phyloP scores from a whole-genome alignment of 2,888 invertebrate genomes.

The Papilio demoleus region DNA sequence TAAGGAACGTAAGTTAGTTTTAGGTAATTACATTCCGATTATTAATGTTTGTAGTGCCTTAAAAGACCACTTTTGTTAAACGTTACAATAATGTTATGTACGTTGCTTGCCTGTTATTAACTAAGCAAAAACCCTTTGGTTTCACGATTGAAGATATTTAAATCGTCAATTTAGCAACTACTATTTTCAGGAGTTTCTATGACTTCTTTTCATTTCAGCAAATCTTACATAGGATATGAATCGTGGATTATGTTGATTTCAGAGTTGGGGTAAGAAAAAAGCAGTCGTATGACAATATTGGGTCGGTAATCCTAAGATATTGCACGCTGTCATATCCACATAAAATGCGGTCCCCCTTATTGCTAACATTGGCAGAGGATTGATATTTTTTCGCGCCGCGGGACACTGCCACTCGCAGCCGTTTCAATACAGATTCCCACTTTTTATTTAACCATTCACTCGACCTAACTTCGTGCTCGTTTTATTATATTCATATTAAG shows the following conservation, averaged over 20 bases:
- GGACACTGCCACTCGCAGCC: constrained; percentile 34
- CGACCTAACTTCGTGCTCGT: not conserved
- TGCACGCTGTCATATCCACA: constrained; percentile 67
- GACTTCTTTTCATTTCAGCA: constrained; percentile 52
- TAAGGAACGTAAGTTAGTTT: not conserved
- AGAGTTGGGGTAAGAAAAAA: constrained; percentile 69
- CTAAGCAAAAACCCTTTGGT: not conserved
- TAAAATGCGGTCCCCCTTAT: constrained; percentile 58
- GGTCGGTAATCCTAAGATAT: constrained; percentile 76
- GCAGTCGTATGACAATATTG: constrained; percentile 71
- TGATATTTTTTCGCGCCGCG: constrained; percentile 44
- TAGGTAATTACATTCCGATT: not conserved
- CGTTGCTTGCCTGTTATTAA: too few species aligned
- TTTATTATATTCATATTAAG: constrained; percentile 3
- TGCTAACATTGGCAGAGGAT: constrained; percentile 60
- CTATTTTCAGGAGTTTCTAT: constrained; percentile 25
- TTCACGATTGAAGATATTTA: not conserved
- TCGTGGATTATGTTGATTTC: constrained; percentile 71
- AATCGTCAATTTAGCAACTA: not conserved
- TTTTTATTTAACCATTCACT: constrained; percentile 18
- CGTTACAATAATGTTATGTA: too few species aligned
- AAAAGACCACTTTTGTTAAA: too few species aligned
- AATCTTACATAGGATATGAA: constrained; percentile 64
- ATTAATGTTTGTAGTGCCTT: not conserved
- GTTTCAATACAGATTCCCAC: constrained; percentile 22